Conservation (phyloP, 2,888 invertebrate genomes). For the Sesia apiformis region DNA sequence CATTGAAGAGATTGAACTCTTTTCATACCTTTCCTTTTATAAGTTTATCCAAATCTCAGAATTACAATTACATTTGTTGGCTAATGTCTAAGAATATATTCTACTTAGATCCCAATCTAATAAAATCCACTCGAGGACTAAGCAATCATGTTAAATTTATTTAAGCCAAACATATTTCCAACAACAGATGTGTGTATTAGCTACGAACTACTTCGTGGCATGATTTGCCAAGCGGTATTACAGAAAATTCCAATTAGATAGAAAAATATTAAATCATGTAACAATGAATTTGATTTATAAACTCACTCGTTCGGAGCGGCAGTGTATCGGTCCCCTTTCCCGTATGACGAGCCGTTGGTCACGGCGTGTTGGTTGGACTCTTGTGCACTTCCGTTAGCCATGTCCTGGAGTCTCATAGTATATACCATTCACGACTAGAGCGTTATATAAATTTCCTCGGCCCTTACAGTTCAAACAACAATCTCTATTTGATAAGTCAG, state of each 20-base stretch:
- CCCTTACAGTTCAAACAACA: background rate
- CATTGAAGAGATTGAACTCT: no score
- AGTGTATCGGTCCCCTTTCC: conserved; percentile 61
- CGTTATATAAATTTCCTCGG: background rate
- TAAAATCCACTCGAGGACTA: no score
- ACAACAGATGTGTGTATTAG: no score
- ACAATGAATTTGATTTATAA: conserved; percentile 2
- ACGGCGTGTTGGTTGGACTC: conserved; percentile 18
- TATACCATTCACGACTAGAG: conserved; percentile 24
- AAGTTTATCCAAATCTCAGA: no score
- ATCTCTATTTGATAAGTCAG: background rate
- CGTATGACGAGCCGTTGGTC: conserved; percentile 51
- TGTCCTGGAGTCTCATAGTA: conserved; percentile 44
- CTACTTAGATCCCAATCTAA: no score
- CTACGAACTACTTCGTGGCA: no score
- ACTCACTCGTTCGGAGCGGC: conserved; percentile 69
- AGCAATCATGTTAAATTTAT: no score
- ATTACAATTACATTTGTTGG: no score
- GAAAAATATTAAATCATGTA: background rate
- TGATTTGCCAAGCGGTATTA: background rate
- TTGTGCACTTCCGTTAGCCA: conserved; percentile 39
- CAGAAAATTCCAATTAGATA: background rate
- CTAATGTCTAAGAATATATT: no score
- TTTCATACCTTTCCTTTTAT: no score
- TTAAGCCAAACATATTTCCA: no score